phyloP scores from a whole-genome alignment of 2,888 invertebrate species.

The Lumbricus terrestris region DNA sequence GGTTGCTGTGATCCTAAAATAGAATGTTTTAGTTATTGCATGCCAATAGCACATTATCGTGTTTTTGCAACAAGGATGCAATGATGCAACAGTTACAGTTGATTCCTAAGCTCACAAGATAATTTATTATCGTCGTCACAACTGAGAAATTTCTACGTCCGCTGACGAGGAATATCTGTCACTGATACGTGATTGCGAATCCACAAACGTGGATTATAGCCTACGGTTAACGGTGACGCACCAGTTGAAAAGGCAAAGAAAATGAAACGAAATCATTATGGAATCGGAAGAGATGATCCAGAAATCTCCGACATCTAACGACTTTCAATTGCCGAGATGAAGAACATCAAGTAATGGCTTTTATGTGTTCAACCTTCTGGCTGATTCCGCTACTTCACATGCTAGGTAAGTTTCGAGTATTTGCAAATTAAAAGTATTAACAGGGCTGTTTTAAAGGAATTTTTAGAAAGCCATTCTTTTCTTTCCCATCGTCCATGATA shows the following conservation, averaged over 20 bases:
- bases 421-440: background rate
- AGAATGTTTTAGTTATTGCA: background rate
- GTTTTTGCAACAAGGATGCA: background rate
- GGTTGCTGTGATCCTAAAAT: background rate
- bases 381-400: background rate
- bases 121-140: background rate
- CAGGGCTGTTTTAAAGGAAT: too few relatives aligned
- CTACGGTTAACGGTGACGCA: background rate
- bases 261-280: background rate
- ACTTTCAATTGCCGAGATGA: background rate
- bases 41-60: background rate
- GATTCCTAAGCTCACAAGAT: background rate
- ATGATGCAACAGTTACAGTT: background rate
- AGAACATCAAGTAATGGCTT: background rate
- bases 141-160: background rate
- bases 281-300: background rate
- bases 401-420: background rate
- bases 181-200: background rate
- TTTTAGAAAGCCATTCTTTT: too few relatives aligned
- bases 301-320: background rate
- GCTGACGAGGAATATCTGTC: background rate
- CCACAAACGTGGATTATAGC: background rate
- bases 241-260: background rate
- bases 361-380: background rate
- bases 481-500: too few relatives aligned